Evolutionary conservation across 1,140 invertebrate species (phyloP).

Genomic region (Leptinotarsa lineolata): DNA sequence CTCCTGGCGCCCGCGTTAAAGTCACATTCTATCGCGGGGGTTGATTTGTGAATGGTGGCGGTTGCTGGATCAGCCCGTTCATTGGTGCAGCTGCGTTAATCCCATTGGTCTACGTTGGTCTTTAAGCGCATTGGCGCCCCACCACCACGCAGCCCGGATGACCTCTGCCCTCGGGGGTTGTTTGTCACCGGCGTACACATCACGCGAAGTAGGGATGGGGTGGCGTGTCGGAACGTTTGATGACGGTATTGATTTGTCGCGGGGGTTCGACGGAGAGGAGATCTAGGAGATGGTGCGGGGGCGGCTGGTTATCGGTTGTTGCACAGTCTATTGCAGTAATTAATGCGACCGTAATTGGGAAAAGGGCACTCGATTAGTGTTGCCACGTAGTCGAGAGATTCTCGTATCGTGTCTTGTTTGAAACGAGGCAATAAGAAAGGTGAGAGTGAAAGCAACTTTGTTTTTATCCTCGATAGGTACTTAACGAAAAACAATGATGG

Average conservation of each 20-base stretch:
- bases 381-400: no score
- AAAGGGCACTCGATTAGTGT: no score
- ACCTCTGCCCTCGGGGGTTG: constrained; percentile 40
- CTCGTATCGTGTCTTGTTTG: no score
- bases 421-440: no score
- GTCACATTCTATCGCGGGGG: constrained; percentile 31
- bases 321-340: no score
- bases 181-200: constrained; percentile 8
- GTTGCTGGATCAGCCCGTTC: constrained; percentile 37
- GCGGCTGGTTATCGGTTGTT: no score
- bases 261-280: background rate
- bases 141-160: constrained; percentile 36
- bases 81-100: constrained; percentile 51
- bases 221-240: constrained; percentile 20
- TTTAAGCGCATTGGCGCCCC: constrained; percentile 51
- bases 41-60: constrained; percentile 51
- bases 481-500: no score
- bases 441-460: no score
- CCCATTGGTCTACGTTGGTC: constrained; percentile 53
- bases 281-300: no score
- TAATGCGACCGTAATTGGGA: no score
- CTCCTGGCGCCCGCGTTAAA: background rate
- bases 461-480: no score
- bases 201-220: background rate
- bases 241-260: constrained; percentile 27